Conservation (phyloP, 1,140 invertebrate genomes). For the Alviniconcha marisindica region DNA sequence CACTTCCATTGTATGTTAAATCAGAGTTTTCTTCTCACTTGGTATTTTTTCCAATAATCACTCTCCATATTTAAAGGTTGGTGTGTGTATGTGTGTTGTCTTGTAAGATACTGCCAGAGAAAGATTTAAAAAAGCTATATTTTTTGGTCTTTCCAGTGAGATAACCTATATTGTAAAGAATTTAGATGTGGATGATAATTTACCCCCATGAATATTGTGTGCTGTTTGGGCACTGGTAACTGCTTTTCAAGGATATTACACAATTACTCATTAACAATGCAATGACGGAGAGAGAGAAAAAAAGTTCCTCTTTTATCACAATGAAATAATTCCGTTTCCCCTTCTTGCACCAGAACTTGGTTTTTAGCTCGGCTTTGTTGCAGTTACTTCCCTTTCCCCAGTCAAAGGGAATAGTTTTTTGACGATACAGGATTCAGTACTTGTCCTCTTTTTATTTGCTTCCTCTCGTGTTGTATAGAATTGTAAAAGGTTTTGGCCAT, state of each 20-base stretch:
- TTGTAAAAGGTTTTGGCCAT: background rate
- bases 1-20: background rate
- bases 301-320: no score
- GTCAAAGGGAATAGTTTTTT: no score
- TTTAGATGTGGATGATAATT: background rate
- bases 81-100: background rate
- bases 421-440: no score
- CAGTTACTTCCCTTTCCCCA: no score
- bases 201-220: background rate
- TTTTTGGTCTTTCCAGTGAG: conserved; percentile 14
- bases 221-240: no score
- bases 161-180: conserved; percentile 15
- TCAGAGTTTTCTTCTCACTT: background rate
- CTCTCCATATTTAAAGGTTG: background rate
- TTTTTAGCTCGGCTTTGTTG: no score
- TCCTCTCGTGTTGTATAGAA: background rate
- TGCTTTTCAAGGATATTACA: no score
- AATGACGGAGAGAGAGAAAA: no score
- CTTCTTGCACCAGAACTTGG: no score
- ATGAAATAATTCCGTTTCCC: no score
- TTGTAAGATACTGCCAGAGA: conserved; percentile 18
- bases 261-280: no score
- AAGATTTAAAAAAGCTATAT: conserved; percentile 8
- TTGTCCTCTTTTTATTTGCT: no score
- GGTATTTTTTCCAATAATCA: conserved; percentile 6